Conservation (phyloP, 2,888 invertebrate genomes). For the Mesorhabditis sp. region DNA sequence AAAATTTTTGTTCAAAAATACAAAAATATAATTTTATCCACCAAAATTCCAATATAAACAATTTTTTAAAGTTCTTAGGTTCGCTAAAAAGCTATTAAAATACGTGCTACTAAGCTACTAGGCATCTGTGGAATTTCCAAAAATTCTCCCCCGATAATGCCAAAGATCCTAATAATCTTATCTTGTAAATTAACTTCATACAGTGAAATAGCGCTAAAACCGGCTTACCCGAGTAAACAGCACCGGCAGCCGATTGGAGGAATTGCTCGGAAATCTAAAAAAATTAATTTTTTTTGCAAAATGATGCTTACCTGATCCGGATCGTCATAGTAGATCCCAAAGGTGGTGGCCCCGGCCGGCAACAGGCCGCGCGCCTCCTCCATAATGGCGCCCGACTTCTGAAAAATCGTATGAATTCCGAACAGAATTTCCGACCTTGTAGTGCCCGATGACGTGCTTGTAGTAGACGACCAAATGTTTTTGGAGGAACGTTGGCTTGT, state of each 20-base stretch:
- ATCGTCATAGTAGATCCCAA: conserved; percentile 49
- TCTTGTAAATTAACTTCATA: too few species aligned
- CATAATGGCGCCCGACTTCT: conserved; percentile 7
- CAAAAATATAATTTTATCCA: too few species aligned
- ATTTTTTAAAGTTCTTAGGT: background rate
- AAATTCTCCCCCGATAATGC: too few species aligned
- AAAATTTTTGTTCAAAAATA: too few species aligned
- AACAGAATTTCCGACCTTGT: conserved; percentile 19
- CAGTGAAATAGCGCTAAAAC: background rate
- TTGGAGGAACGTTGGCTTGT: conserved; percentile 21
- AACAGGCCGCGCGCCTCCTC: conserved; percentile 27
- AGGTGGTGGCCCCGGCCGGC: conserved; percentile 23
- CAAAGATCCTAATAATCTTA: too few species aligned
- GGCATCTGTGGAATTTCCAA: too few species aligned
- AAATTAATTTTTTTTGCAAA: conserved; percentile 8
- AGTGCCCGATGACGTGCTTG: conserved; percentile 43
- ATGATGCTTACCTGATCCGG: conserved; percentile 19
- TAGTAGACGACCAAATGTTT: conserved; percentile 41
- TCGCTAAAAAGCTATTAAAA: too few species aligned
- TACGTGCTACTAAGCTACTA: too few species aligned
- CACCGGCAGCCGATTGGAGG: conserved; percentile 46
- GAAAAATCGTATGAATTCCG: conserved; percentile 7
- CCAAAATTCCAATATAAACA: too few species aligned
- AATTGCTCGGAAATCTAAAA: conserved; percentile 23
- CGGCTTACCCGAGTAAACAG: conserved; percentile 30